Conservation (phyloP, 1,140 invertebrate species). For the Atta colombica region DNA sequence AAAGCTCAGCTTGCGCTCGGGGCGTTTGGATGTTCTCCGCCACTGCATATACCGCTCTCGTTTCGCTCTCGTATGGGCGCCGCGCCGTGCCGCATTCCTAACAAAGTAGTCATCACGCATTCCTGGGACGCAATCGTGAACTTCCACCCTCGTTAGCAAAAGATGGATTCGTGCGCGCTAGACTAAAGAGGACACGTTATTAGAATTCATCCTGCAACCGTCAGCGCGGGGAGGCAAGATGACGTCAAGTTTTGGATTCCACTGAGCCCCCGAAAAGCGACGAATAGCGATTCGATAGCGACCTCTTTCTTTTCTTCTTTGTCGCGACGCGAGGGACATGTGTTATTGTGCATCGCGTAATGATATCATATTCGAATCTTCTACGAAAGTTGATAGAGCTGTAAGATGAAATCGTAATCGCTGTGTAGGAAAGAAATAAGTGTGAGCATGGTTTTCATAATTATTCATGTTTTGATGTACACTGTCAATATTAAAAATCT, state of each 20-base stretch:
- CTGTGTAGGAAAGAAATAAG: not conserved
- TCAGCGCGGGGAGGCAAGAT: constrained; percentile 3
- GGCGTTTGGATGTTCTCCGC: constrained; percentile 29
- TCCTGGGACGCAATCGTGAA: constrained; percentile 84
- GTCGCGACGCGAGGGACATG: not conserved
- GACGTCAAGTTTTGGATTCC: constrained; percentile 39
- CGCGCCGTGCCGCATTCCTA: constrained; percentile 79
- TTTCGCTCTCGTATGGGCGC: constrained; percentile 68
- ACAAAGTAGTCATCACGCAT: constrained; percentile 85
- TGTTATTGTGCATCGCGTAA: not conserved
- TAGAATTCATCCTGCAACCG: constrained; percentile 80
- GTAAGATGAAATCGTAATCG: not conserved
- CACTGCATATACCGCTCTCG: constrained; percentile 57
- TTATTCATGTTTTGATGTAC: too few species aligned
- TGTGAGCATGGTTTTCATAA: too few species aligned
- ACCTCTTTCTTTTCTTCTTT: not conserved
- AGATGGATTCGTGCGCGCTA: constrained; percentile 76
- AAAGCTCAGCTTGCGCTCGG: constrained; percentile 29
- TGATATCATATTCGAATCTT: not conserved
- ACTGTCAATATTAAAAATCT: too few species aligned
- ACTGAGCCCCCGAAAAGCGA: constrained; percentile 1
- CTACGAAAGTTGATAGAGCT: not conserved
- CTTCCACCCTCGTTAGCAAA: constrained; percentile 82
- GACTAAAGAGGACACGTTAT: constrained; percentile 83
- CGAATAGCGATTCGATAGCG: not conserved